Base-by-base conservation (phyloP, 2,113 vertebrate species). In the Myotis davidii region DNA sequence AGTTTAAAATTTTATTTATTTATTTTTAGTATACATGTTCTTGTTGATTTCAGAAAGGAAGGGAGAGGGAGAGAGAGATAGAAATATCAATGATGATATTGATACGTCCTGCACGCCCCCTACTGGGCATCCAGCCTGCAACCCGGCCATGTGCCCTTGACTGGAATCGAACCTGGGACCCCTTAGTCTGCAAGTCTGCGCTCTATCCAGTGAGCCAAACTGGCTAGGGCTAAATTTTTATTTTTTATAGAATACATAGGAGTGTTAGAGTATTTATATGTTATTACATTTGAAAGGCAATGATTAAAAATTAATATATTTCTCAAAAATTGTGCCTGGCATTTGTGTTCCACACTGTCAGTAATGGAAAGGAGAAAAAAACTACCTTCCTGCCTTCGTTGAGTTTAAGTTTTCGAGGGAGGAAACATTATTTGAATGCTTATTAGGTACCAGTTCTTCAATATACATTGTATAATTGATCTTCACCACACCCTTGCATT, bases 1-100 rank as follows among this genome's bases (percentile, higher is more conserved):
- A 29, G 32, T 85, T 92, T 34, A 61, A 70, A 48, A 42, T 42
- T 93, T 96, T 92, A 64, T 42, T 85, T 61, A 59, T 88, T 50
- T 52, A 50, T 61, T 27, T 72, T 21, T 21, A 25, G 11, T 4
- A 59, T 59, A 59, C 45, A 45, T 59, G 25, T 25, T 59, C 59
- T 61, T 61, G 25, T 27, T 12, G 59, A 61, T 27, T 61, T 61
- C 59, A 61, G 59, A 61, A 25, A 61, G 59, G 59, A 61, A 61
- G 23, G 59, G 59, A 61, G 59, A 61, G 59, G 23, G 59, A 61
- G 59, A 61, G 59, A 56, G 56, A 61, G 56, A 25, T 4, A 27
- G 56, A 61, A 27, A 61, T 10, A 61, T 61, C 56, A 61, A 27
- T 61, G 56, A 61, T 61, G 56, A 61, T n/a, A n/a, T n/a, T n/a